Percentiles rank a stretch among this genome's conserved stretches.
These are phyloP conservation scores for Hedychridium roseum DNA, from an alignment of 2,888 invertebrate species.

Conservation along the genomic window DNA sequence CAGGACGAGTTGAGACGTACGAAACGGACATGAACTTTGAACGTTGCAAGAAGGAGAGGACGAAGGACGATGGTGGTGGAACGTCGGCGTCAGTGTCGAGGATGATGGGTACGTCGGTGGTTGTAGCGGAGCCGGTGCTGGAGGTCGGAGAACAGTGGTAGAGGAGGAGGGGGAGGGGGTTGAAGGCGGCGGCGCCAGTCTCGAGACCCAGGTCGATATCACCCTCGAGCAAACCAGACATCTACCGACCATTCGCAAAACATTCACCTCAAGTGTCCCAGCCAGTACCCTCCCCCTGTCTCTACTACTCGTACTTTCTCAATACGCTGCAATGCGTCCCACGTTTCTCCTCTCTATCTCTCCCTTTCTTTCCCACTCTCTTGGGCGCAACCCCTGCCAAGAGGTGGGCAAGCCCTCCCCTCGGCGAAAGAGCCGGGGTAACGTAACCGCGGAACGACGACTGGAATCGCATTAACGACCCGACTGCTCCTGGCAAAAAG, in stretches of 20 bases:
- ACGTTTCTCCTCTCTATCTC: conserved; percentile 3
- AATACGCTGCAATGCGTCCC: conserved; percentile 35
- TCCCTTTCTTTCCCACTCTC: conserved; percentile 2
- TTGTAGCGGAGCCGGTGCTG: conserved; percentile 3
- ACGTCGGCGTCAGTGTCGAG: neutral
- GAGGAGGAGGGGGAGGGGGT: conserved; percentile 29
- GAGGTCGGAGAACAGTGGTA: conserved; percentile 6
- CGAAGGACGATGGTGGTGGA: conserved; percentile 10
- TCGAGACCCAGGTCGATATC: conserved; percentile 61
- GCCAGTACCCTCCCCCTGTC: conserved; percentile 44
- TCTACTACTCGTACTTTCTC: conserved; percentile 25
- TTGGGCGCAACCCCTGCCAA: conserved; percentile 11
- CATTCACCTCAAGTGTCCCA: conserved; percentile 63
- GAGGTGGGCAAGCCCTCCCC: neutral
- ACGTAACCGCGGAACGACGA: conserved; percentile 8
- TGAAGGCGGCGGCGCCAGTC: conserved; percentile 48
- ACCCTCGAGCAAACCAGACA: conserved; percentile 62
- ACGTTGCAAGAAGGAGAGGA: conserved; percentile 37
- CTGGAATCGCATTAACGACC: conserved; percentile 40
- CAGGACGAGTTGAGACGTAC: conserved; percentile 52
- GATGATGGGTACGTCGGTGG: neutral
- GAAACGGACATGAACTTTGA: conserved; percentile 57
- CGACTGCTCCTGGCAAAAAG: conserved; percentile 6
- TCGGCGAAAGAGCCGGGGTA: neutral
- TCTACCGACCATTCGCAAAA: conserved; percentile 64